Conservation (phyloP, 2,113 vertebrate genomes). For the Scalopus aquaticus region DNA sequence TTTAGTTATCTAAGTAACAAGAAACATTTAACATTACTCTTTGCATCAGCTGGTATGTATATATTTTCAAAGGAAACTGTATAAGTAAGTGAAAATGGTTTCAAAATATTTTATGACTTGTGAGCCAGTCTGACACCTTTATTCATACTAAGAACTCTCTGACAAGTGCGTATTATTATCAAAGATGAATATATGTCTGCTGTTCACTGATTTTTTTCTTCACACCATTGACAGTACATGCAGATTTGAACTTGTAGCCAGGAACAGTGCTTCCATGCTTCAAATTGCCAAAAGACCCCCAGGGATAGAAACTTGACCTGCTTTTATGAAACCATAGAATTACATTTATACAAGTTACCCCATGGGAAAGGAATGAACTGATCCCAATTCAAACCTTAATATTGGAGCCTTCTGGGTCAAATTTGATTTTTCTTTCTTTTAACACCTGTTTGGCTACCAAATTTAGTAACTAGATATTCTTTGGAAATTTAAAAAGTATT, state of each 20-base stretch:
- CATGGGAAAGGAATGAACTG: slow-evolving; percentile 85
- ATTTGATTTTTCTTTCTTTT: slow-evolving; percentile 82
- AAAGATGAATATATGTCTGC: slow-evolving; percentile 63
- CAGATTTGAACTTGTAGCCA: slow-evolving; percentile 85
- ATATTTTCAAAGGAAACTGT: slow-evolving; percentile 47
- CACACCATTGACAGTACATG: slow-evolving; percentile 70
- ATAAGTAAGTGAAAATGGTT: slow-evolving; percentile 40
- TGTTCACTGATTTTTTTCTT: slow-evolving; percentile 62
- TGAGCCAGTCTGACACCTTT: slow-evolving; percentile 16
- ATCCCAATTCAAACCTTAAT: slow-evolving; percentile 87
- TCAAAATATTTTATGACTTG: slow-evolving; percentile 19
- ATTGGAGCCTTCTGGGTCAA: slow-evolving; percentile 83
- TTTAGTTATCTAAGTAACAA: slow-evolving; percentile 59
- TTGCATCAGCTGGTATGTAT: not conserved
- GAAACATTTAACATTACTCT: not conserved
- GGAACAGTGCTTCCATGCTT: slow-evolving; percentile 84
- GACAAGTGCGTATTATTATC: slow-evolving; percentile 56
- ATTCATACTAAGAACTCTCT: slow-evolving; percentile 37
- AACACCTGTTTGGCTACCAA: slow-evolving; percentile 82
- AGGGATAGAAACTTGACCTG: slow-evolving; percentile 89
- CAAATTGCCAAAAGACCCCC: slow-evolving; percentile 84
- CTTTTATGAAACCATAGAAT: slow-evolving; percentile 91
- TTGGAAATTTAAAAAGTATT: slow-evolving; percentile 69
- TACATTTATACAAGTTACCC: slow-evolving; percentile 89
- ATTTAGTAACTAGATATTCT: slow-evolving; percentile 76